Evolutionary conservation across 2,113 vertebrate genomes (phyloP), one percentile per base, ranked within the genome.

Genomic region (Furnarius figulus): DNA sequence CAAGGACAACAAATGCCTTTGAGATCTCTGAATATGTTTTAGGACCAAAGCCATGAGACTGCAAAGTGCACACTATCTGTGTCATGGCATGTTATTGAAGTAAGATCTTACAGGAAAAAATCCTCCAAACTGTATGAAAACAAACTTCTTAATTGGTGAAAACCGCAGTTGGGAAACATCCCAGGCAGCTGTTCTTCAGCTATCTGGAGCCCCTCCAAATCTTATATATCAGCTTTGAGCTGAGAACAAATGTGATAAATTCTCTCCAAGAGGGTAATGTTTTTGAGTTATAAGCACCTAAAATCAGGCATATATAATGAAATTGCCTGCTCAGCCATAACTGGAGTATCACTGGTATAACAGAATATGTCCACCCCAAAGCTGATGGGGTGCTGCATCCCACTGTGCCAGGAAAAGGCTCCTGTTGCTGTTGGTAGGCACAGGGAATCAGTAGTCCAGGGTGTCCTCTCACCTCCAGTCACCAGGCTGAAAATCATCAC

Each of bases 151-250:
- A 88, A 82, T 53, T 94, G 90, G 73, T 75, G 85, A 87, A 91
- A 95, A 88, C 73, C 80, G 22, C 52, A 42, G 73, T 28, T 92
- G 80, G 96, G 95, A 95, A 94, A 87, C 61, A 58, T 87, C 79
- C 80, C 85, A 65, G 85, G 80, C 95, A 96, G 96, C 95, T 97
- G 96, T 61, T 96, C 76, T 24, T 94, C 85, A 89, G 47, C 70
- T 79, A 3, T 12, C 88, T 92, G 95, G 86, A 92, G 61, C 67
- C 40, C 35, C 0, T 73, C 93, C 93, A 95, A 79, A 12, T 8
- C 58, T 25, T 58, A 20, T 5, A 8, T 4, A 37, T 58, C 88
- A 95, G 58, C 88, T 87, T 66, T 22, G 90, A 92, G 90, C 73
- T 87, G 83, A 90, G 95, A 96, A 89, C 73, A 87, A 89, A 73